Conservation (phyloP, 2,113 vertebrate species). For the Chauna torquata region DNA sequence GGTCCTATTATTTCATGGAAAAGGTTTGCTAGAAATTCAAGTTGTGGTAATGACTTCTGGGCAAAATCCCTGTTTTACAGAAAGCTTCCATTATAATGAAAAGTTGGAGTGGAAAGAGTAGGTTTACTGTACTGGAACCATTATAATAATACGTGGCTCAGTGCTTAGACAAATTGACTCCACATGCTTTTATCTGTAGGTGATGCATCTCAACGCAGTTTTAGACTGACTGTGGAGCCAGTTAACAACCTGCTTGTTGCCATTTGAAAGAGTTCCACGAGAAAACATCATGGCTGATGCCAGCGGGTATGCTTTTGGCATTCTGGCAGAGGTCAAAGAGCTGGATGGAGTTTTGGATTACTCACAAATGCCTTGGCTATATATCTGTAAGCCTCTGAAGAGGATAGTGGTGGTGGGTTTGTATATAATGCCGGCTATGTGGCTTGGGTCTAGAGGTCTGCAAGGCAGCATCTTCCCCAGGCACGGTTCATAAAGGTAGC, state of each 20-base stretch:
- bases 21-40: neutral
- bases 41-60: neutral
- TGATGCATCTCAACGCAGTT: neutral
- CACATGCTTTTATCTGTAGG: slow-evolving; percentile 3
- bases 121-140: neutral
- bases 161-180: neutral
- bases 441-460: neutral
- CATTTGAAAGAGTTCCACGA: neutral
- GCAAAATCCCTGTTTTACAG: slow-evolving; percentile 4
- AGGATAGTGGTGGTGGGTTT: rapidly evolving
- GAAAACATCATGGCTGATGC: rapidly evolving
- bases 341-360: neutral
- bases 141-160: neutral
- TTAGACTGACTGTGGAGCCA: neutral
- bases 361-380: rapidly evolving
- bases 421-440: rapidly evolving
- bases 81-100: slow-evolving; percentile 8
- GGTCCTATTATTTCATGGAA: neutral
- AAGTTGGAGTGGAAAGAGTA: slow-evolving; percentile 6
- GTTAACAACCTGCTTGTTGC: neutral
- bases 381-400: rapidly evolving
- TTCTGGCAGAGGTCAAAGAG: neutral
- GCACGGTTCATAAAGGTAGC: neutral
- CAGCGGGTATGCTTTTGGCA: neutral
- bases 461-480: neutral